phyloP scores from a whole-genome alignment of 1,140 invertebrate genomes.

The Agrypnia vestita region DNA sequence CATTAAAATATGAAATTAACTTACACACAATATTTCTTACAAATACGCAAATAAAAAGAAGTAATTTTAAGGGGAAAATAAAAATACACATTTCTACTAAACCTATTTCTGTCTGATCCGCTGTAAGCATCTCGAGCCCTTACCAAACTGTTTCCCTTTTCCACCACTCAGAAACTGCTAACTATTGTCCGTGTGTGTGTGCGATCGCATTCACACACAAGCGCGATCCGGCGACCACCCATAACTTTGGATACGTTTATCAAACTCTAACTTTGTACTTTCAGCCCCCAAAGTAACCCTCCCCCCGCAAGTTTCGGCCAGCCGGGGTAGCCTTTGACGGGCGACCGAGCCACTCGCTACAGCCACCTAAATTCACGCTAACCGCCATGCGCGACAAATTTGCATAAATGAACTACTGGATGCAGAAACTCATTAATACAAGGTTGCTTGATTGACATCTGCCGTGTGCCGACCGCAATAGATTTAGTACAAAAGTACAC shows the following conservation, averaged over 20 bases:
- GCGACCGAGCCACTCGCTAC: background rate
- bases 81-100: no score
- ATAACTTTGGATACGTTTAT: constrained; percentile 59
- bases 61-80: no score
- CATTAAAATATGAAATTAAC: no score
- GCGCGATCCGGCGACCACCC: constrained; percentile 40
- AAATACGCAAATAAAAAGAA: no score
- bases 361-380: constrained; percentile 3
- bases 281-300: constrained; percentile 8
- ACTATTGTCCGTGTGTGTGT: background rate
- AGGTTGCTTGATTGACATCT: no score
- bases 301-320: constrained; percentile 18
- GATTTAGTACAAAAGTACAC: no score
- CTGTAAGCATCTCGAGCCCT: no score
- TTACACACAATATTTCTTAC: no score
- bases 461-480: no score
- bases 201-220: constrained; percentile 3
- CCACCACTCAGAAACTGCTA: background rate
- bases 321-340: constrained; percentile 35
- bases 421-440: background rate
- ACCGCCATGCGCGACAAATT: constrained; percentile 53
- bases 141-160: no score
- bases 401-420: constrained; percentile 48
- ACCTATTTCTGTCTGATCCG: no score
- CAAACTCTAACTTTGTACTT: constrained; percentile 59